phyloP scores from a whole-genome alignment of 1,140 invertebrate species.

The Frieseomelitta varia region DNA sequence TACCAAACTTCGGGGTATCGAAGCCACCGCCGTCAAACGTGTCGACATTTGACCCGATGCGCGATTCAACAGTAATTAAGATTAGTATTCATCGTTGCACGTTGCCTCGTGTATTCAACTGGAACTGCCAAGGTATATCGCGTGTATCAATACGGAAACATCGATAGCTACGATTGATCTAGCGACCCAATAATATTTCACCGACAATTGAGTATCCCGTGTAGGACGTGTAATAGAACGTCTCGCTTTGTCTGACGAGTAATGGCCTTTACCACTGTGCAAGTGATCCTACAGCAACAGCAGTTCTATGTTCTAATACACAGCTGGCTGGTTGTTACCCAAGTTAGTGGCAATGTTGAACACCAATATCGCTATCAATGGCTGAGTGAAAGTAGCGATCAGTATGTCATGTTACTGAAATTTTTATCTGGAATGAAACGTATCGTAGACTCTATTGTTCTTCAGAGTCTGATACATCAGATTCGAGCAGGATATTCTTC shows the following conservation, averaged over 20 bases:
- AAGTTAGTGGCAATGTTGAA: too few relatives aligned
- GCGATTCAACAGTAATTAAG: background rate
- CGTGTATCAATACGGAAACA: background rate
- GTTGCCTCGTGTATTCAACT: background rate
- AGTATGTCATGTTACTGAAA: background rate
- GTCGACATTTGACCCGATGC: background rate
- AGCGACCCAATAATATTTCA: conserved; percentile 24
- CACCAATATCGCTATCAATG: background rate
- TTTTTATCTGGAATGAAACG: background rate
- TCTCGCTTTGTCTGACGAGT: background rate
- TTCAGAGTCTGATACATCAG: too few relatives aligned
- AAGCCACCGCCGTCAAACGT: too few relatives aligned
- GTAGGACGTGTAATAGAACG: conserved; percentile 1
- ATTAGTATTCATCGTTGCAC: conserved; percentile 24
- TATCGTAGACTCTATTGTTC: background rate
- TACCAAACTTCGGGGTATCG: background rate
- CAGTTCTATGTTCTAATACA: background rate
- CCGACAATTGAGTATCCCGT: conserved; percentile 16
- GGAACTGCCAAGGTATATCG: background rate
- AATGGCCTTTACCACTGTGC: conserved; percentile 3
- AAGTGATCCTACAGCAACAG: background rate
- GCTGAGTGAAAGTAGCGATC: background rate
- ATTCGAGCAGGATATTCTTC: background rate
- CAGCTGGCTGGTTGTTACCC: background rate
- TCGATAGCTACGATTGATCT: conserved; percentile 15